Conservation (phyloP, 2,888 invertebrate genomes). For the Melanostoma scalare region DNA sequence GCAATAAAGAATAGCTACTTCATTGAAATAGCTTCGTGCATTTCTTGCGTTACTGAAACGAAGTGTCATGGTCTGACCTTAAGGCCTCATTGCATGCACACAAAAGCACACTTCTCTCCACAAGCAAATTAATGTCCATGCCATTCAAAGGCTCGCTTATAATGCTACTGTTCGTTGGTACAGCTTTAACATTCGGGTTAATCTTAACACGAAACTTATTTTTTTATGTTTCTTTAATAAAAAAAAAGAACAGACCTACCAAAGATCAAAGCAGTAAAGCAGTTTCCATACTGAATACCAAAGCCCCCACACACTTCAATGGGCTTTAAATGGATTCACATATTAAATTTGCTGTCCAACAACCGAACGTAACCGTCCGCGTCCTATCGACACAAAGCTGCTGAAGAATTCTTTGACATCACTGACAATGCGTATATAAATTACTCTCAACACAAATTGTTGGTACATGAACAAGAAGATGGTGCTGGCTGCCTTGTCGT, state of each 20-base stretch:
- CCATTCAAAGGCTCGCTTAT: conserved; percentile 32
- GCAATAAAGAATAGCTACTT: conserved; percentile 4
- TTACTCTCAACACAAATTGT: conserved; percentile 12
- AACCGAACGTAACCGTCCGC: conserved; percentile 3
- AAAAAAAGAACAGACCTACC: not conserved
- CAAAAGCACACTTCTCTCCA: conserved; percentile 17
- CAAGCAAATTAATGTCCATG: conserved; percentile 57
- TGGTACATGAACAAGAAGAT: conserved; percentile 16
- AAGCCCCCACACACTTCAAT: conserved; percentile 8
- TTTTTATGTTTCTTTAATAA: not conserved
- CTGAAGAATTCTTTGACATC: conserved; percentile 25
- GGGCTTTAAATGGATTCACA: conserved; percentile 8
- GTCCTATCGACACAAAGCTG: not conserved
- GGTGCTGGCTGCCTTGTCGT: conserved; percentile 12
- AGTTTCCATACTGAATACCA: conserved; percentile 19
- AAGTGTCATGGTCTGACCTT: conserved; percentile 40
- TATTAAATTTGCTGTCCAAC: conserved; percentile 16
- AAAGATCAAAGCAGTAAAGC: conserved; percentile 5
- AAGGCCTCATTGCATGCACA: conserved; percentile 28
- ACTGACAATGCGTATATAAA: conserved; percentile 50
- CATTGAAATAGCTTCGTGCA: conserved; percentile 18
- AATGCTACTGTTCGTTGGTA: conserved; percentile 30
- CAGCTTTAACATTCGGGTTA: conserved; percentile 49
- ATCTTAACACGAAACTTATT: conserved; percentile 39
- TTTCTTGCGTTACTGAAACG: conserved; percentile 2